Evolutionary conservation across 1,140 invertebrate species (phyloP).

Genomic region (Cepaea nemoralis): DNA sequence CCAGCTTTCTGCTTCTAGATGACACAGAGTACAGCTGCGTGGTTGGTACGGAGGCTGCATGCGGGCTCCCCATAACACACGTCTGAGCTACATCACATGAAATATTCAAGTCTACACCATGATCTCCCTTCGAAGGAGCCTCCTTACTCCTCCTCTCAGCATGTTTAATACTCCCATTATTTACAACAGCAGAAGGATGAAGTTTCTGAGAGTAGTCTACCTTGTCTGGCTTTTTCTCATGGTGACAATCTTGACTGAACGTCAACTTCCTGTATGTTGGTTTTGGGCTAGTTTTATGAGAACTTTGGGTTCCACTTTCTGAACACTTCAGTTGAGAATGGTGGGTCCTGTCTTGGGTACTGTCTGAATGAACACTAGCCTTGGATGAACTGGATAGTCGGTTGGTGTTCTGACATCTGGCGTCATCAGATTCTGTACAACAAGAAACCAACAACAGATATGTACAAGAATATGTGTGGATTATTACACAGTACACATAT

Average conservation of each 20-base stretch:
- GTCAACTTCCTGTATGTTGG: neutral
- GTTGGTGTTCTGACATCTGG: constrained; percentile 26
- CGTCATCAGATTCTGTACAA: constrained; percentile 24
- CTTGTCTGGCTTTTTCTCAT: neutral
- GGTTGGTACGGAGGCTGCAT: neutral
- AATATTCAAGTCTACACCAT: neutral
- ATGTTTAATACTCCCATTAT: neutral
- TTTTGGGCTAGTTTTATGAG: neutral
- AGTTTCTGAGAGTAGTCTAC: neutral
- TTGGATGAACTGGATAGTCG: constrained; percentile 10
- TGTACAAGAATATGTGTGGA: too few species aligned
- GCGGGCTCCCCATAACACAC: neutral
- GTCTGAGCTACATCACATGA: neutral
- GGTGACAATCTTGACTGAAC: neutral
- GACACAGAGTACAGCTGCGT: neutral
- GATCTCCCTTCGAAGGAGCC: neutral
- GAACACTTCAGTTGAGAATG: neutral
- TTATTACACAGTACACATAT: too few species aligned
- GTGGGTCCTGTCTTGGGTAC: neutral
- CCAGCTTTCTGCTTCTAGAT: neutral
- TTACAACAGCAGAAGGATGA: neutral
- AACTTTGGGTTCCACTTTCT: neutral
- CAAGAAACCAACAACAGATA: too few species aligned
- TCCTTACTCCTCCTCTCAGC: neutral
- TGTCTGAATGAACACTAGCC: neutral